Base-by-base conservation (phyloP, 2,797 vertebrate species). In the Nothura maculosa region DNA sequence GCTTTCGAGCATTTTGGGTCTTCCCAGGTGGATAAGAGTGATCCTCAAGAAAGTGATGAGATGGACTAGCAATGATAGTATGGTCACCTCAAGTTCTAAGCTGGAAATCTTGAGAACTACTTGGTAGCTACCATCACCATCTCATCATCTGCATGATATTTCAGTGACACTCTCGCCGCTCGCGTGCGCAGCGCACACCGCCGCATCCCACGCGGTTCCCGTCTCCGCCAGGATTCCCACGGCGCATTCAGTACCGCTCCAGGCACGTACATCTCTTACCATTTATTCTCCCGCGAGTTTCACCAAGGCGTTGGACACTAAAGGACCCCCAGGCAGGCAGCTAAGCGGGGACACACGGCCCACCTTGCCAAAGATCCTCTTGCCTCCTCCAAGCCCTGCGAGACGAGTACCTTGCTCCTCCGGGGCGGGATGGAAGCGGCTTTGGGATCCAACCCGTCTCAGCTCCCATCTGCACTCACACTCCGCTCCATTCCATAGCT, bases 381-480 rank as follows among this genome's bases (percentile, higher is more conserved):
- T 78, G 67, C 85, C 89, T 60, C 92, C 76, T 57, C 79, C 73
- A 62, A 87, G 84, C 87, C 92, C 92, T 45, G 0, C 81, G 66
- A 91, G 81, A 74, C 93, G 81, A 92, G 85, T 92, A 94, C 93
- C 94, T 94, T 93, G 89, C 83, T 96, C 87, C 90, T 95, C 92
- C 94, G 2, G 64, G 61, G 70, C 57, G 67, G 96, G 90, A 93
- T 10, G 67, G 67, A 93, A 89, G 43, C 25, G 82, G 89, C 54
- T 93, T 90, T 93, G 92, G 91, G 85, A 85, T 91, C 95, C 96
- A 88, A 93, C 70, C 94, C 95, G 93, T 94, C 95, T 92, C 89
- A 95, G 91, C 91, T 95, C 92, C 95, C 96, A 96, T 94, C 93
- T 95, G 95, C 95, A 93, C 94, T 96, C 95, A 95, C 94, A 95